phyloP scores from a whole-genome alignment of 1,140 invertebrate species.

The Drosophila pachea region DNA sequence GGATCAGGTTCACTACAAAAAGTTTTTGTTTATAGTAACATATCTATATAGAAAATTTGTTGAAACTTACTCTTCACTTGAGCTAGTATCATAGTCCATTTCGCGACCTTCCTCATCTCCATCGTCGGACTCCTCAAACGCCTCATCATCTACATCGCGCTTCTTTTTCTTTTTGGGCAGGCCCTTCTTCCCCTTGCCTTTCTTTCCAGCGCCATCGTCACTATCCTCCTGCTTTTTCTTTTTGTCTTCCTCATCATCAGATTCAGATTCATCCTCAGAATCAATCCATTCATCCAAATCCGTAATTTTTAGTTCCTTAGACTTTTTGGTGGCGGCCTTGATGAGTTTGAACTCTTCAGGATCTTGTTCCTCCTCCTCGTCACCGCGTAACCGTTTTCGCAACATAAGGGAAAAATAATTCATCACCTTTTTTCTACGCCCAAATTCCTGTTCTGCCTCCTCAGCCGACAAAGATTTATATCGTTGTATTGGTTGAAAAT shows the following conservation, averaged over 20 bases:
- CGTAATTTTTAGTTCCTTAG: slow-evolving; percentile 90
- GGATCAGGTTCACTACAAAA: slow-evolving; percentile 85
- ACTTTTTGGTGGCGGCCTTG: slow-evolving; percentile 78
- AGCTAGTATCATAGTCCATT: slow-evolving; percentile 92
- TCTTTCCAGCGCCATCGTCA: slow-evolving; percentile 78
- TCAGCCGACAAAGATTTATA: slow-evolving; percentile 97
- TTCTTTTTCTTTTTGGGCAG: slow-evolving; percentile 88
- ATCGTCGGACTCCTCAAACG: slow-evolving; percentile 97
- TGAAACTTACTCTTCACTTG: slow-evolving; percentile 83
- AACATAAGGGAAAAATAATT: slow-evolving; percentile 98
- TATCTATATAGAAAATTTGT: background rate
- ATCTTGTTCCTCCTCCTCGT: slow-evolving; percentile 88
- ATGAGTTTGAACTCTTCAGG: slow-evolving; percentile 80
- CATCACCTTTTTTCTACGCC: slow-evolving; percentile 94
- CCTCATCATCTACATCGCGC: slow-evolving; percentile 89
- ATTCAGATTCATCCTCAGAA: slow-evolving; percentile 87
- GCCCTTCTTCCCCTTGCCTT: slow-evolving; percentile 82
- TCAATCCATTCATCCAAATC: slow-evolving; percentile 97
- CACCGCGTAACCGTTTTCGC: slow-evolving; percentile 90
- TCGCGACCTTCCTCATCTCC: slow-evolving; percentile 97
- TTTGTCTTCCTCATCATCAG: slow-evolving; percentile 82
- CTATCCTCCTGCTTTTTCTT: slow-evolving; percentile 86
- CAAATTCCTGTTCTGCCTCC: slow-evolving; percentile 98
- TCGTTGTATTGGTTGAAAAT: slow-evolving; percentile 83
- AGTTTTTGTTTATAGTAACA: slow-evolving; percentile 7